Evolutionary conservation across 2,113 vertebrate species (phyloP), one percentile per base, ranked within the genome.

Genomic region (Ochotona curzoniae): DNA sequence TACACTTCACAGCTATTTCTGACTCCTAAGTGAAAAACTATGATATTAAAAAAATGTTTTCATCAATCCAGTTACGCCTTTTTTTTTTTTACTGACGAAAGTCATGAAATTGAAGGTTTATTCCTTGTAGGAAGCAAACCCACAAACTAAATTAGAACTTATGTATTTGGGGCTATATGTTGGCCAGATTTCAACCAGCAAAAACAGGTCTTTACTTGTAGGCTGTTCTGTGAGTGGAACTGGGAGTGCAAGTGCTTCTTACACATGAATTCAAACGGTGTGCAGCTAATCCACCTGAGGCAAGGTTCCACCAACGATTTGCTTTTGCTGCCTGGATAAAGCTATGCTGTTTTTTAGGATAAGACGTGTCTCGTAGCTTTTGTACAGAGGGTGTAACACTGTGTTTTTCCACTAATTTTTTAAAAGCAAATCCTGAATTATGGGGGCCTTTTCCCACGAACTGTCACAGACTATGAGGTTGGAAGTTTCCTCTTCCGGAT

Each of bases 191-290:
- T 38, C 47, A 78, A 44, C 13, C 8, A 75, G 15, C 79, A 80
- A 14, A 18, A 73, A 54, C 79, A 89, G 80, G 74, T 70, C 64
- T 80, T 78, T 75, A 73, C 73, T 89, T 75, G 84, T 30, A 64
- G 2, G 11, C 38, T 12, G 35, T 51, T 84, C 35, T 81, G 44
- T 23, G 6, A 1, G 8, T 81, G 80, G 38, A 81, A 57, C 67
- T 35, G 21, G 38, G 66, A 69, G 83, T 67, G 67, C 73, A 84
- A 49, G 80, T 44, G 60, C 21, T 26, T 88, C 66, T 66, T 84
- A 71, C 88, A 79, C 84, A 91, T 49, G 30, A 84, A 75, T 74
- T 88, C 84, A 74, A 66, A 63, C 69, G 60, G 47, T 74, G 76
- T 67, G 63, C 10, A 71, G 81, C 30, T 86, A 35, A 87, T 70